Base-by-base conservation (phyloP, 1,140 invertebrate species). In the Eriocheir sinensis region DNA sequence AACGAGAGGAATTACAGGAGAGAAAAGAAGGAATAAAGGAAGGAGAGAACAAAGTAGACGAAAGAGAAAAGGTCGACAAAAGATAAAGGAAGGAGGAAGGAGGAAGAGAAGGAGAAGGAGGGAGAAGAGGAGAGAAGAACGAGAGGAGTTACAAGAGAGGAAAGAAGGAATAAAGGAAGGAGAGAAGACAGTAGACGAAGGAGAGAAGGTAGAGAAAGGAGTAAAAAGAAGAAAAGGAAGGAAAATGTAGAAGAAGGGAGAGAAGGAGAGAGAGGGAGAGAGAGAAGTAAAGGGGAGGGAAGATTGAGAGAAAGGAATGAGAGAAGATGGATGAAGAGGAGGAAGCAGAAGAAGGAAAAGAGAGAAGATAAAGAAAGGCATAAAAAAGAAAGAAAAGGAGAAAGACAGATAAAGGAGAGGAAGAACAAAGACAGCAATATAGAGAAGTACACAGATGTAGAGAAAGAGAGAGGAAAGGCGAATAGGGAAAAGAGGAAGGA, bases 241-340 rank as follows among this genome's bases (percentile, higher is more conserved):
- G 38, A 38, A 88, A 38, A 15, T 8, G 36, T 8, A 36, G 34
- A 36, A 38, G 36, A 32, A 36, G 85, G 36, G 34, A 36, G 34
- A 40, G 9, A 27, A 40, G 27, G 85, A 27, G 27, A 40, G 38
- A 27, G 85, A 15, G 85, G 38, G 34, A 27, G 34, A 88, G 4
- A 40, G 34, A 15, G 27, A 15, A 38, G 38, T 8, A 8, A 32
- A 40, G 32, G 9, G 85, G 27, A 32, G 36, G 85, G 36, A 32
- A 40, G 30, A 88, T 8, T 8, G 85, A 88, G 85, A 88, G 85
- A 40, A 32, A 88, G 85, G 36, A n/a, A 83, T 30, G 85, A 88
- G 85, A 40, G 30, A 88, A 34, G 81, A 83, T 15, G 81, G 85
- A 40, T 8, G 36, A 32, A 88, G 85, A 88, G 85, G 36, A 32